phyloP scores from a whole-genome alignment of 2,888 invertebrate genomes.

The Scelioninae gen. 1 region DNA sequence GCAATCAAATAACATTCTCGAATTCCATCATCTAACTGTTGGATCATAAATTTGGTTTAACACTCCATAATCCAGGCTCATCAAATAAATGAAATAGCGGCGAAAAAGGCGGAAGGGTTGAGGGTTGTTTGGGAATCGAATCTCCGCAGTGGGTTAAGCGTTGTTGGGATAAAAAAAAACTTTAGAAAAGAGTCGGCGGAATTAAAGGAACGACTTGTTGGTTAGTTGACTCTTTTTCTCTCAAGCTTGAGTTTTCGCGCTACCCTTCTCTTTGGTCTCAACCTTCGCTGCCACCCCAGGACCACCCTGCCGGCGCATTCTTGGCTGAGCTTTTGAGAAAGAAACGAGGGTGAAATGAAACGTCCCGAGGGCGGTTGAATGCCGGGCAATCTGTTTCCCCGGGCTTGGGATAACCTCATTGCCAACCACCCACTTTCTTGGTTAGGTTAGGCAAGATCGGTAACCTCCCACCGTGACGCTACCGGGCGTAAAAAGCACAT shows the following conservation, averaged over 20 bases:
- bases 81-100: conserved; percentile 56
- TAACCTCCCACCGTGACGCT: conserved; percentile 73
- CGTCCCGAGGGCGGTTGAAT: conserved; percentile 85
- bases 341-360: conserved; percentile 84
- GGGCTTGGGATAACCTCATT: conserved; percentile 83
- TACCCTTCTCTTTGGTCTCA: conserved; percentile 38
- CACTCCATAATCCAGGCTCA: conserved; percentile 46
- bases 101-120: conserved; percentile 55
- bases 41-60: conserved; percentile 56
- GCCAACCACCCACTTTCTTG: conserved; percentile 72
- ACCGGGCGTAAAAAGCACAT: conserved; percentile 77
- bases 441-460: conserved; percentile 72
- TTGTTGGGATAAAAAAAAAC: conserved; percentile 56
- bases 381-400: conserved; percentile 83
- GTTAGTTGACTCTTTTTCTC: conserved; percentile 77
- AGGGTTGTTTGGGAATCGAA: conserved; percentile 54
- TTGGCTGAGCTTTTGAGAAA: conserved; percentile 76
- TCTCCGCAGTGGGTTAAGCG: conserved; percentile 61
- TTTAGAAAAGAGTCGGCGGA: conserved; percentile 74
- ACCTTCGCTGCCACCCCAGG: neutral
- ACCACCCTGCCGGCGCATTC: conserved; percentile 37
- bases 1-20: conserved; percentile 35
- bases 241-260: conserved; percentile 64
- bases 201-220: conserved; percentile 83
- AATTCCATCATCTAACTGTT: conserved; percentile 13